Evolutionary conservation across 2,113 vertebrate species (phyloP).

Genomic region (Salvelinus sp.): DNA sequence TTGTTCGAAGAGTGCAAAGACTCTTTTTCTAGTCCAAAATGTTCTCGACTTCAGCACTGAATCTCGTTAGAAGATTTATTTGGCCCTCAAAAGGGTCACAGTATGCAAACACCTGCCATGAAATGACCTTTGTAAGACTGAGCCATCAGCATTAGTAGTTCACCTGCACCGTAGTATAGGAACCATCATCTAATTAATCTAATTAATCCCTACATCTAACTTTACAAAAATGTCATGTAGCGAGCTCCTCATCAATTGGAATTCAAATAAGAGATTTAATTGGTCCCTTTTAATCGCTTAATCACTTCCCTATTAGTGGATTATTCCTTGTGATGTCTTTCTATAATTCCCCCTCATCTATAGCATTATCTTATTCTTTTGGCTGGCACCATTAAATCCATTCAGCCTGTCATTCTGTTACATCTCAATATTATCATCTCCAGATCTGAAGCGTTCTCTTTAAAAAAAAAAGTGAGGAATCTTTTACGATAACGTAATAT

Average conservation of each 20-base stretch:
- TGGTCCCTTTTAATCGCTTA: conserved; percentile 61
- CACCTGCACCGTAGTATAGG: conserved; percentile 18
- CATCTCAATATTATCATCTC: conserved; percentile 37
- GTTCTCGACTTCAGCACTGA: too few relatives aligned
- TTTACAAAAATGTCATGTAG: conserved; percentile 44
- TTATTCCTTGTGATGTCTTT: conserved; percentile 54
- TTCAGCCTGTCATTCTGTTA: conserved; percentile 32
- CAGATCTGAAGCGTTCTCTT: conserved; percentile 44
- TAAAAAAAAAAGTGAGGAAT: conserved; percentile 29
- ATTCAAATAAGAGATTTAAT: conserved; percentile 57
- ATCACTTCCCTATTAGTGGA: conserved; percentile 58
- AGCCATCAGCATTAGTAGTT: not conserved
- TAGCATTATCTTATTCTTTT: conserved; percentile 17
- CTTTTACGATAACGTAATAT: conserved; percentile 28
- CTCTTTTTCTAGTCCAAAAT: too few relatives aligned
- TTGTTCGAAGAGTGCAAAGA: too few relatives aligned
- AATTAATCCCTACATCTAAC: conserved; percentile 33
- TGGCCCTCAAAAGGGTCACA: not conserved
- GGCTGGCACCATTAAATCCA: conserved; percentile 38
- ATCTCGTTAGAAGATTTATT: too few relatives aligned
- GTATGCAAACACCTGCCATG: not conserved
- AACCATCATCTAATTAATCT: conserved; percentile 42
- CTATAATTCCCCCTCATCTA: conserved; percentile 50
- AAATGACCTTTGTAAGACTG: not conserved
- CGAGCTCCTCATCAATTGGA: conserved; percentile 43